Evolutionary conservation across 2,888 invertebrate species (phyloP).

Genomic region (Altica lythri): DNA sequence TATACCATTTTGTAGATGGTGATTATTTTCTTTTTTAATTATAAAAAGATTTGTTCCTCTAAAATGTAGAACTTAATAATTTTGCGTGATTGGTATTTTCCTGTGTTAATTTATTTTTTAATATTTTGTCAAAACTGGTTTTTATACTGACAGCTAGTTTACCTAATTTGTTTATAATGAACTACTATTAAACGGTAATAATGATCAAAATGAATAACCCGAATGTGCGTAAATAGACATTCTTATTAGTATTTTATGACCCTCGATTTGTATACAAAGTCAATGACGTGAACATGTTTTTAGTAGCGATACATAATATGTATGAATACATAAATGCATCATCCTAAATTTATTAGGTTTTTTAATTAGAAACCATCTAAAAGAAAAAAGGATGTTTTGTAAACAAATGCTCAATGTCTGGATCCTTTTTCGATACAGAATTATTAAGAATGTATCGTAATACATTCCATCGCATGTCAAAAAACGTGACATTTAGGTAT

Average conservation of each 20-base stretch:
- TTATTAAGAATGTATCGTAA: no score
- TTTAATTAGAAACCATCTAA: no score
- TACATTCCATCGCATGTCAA: no score
- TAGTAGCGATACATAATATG: no score
- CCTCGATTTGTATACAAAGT: constrained; percentile 1
- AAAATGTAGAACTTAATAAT: background rate
- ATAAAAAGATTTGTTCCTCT: no score
- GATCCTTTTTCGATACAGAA: no score
- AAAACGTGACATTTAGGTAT: no score
- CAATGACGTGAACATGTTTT: constrained; percentile 2
- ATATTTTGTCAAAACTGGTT: constrained; percentile 7
- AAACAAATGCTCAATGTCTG: no score
- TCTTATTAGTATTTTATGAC: constrained; percentile 1
- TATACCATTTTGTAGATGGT: background rate
- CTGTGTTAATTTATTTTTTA: constrained; percentile 9
- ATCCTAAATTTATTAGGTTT: no score
- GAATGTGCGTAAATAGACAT: background rate
- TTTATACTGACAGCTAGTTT: background rate
- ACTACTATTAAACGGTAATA: constrained; percentile 4
- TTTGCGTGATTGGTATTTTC: constrained; percentile 11
- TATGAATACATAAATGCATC: no score
- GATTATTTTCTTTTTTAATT: no score
- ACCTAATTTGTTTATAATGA: constrained; percentile 10
- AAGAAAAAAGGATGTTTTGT: no score
- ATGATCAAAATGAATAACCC: constrained; percentile 3